Evolutionary conservation across 2,888 invertebrate species (phyloP).

Genomic region (Rhogogaster chlorosoma): DNA sequence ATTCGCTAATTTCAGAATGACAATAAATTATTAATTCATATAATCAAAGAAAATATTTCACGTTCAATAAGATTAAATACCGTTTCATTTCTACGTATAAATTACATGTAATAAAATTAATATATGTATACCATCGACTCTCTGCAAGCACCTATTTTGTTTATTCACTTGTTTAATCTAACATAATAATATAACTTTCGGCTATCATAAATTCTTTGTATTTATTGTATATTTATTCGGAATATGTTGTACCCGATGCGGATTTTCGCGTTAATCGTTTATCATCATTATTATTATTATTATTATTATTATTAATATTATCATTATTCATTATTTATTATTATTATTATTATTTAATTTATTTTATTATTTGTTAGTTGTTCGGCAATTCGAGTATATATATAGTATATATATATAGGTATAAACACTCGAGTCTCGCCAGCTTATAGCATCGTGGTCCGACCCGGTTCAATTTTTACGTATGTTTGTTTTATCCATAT

Average conservation of each 20-base stretch:
- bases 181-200: constrained; percentile 21
- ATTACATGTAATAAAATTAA: not conserved
- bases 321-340: constrained; percentile 32
- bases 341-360: constrained; percentile 20
- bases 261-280: constrained; percentile 17
- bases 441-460: not conserved
- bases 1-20: not conserved
- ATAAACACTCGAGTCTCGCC: constrained; percentile 32
- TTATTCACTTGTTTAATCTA: constrained; percentile 1
- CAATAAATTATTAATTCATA: not conserved
- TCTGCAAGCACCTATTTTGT: not conserved
- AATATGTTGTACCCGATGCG: constrained; percentile 34
- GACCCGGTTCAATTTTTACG: constrained; percentile 31
- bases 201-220: constrained; percentile 40
- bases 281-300: not conserved
- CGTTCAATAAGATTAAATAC: not conserved
- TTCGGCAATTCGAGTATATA: constrained; percentile 39
- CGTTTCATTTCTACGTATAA: not conserved
- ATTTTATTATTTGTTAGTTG: constrained; percentile 22
- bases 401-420: not conserved
- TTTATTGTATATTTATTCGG: constrained; percentile 21
- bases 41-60: not conserved
- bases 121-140: not conserved
- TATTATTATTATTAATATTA: constrained; percentile 17
- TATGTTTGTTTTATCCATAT: constrained; percentile 17